Base-by-base conservation (phyloP, 35 echinoderm and acorn worm species). In the Ophiothrix spiculata region DNA sequence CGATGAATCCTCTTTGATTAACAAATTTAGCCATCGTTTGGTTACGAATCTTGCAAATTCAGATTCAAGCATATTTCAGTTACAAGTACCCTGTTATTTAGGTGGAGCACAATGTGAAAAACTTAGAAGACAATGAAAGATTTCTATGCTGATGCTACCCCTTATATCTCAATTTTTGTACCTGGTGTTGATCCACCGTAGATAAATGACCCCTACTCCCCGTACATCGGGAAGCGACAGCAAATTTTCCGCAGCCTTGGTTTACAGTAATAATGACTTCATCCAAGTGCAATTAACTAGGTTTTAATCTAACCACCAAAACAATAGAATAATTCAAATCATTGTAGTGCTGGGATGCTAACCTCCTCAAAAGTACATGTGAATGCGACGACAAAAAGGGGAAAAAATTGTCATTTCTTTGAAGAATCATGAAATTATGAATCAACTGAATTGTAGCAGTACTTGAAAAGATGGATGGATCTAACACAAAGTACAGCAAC, bases 201-300 rank as follows among this genome's bases (percentile, higher is more conserved):
- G n/a, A n/a, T n/a, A n/a, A n/a, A n/a, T n/a, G n/a, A n/a, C n/a
- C n/a, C n/a, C n/a, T n/a, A n/a, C n/a, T n/a, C n/a, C n/a, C n/a
- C n/a, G n/a, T 6, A n/a, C 16, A 69, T 69, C 10, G 29, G 60
- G 60, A 69, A 10, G 29, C 10, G 29, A 69, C 60, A 19, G 25
- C 60, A 69, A 19, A 69, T 15, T 69, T n/a, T n/a, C n/a, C n/a
- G 60, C 23, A 69, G 60, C 60, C 60, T 69, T 69, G 60, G 60
- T 69, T 69, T 12, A 28, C 23, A 25, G 60, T 69, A 10, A 69
- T 69, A 69, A 69, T 25, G 60, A 69, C 60, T 69, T 69, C 60
- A 69, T 15, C 60, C 60, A 69, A 69, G 10, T 69, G 60, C 60
- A 69, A 69, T 69, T 69, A 69, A 69, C 60, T 69, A 28, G 60